These are phyloP conservation scores for Andrena camellia DNA, from an alignment of 2,888 invertebrate genomes.

Conservation along the genomic window DNA sequence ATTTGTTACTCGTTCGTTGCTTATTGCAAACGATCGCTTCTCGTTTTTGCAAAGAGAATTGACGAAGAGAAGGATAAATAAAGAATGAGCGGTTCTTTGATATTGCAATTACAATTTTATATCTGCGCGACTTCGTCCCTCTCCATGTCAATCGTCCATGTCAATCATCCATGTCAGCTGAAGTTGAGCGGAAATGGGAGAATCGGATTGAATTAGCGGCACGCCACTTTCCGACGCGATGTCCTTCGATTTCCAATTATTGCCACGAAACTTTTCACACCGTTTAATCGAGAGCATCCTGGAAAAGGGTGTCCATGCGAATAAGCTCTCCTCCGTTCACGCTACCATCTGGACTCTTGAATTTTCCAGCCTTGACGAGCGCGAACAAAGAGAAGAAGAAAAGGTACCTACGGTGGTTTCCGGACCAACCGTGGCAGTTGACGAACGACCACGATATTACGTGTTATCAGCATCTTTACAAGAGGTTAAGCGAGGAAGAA, in stretches of 20 bases:
- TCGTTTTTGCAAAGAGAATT: not conserved
- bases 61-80: not conserved
- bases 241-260: slow-evolving; percentile 22
- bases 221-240: slow-evolving; percentile 9
- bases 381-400: slow-evolving; percentile 1
- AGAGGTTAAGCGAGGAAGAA: not conserved
- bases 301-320: not conserved
- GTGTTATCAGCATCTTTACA: slow-evolving; percentile 55
- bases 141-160: slow-evolving; percentile 34
- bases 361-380: not conserved
- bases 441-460: slow-evolving; percentile 47
- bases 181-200: slow-evolving; percentile 9
- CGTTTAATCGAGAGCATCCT: not conserved
- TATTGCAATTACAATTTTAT: slow-evolving; percentile 5
- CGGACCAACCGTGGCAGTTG: slow-evolving; percentile 37
- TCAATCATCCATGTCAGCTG: slow-evolving; percentile 27
- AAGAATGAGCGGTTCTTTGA: slow-evolving; percentile 4
- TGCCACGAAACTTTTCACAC: not conserved
- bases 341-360: not conserved
- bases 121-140: slow-evolving; percentile 1
- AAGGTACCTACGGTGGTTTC: slow-evolving; percentile 22
- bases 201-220: slow-evolving; percentile 44
- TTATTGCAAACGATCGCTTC: not conserved
- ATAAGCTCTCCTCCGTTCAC: not conserved
- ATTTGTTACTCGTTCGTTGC: not conserved